These are phyloP conservation scores for Hemiprocne comata DNA, from an alignment of 2,113 vertebrate genomes.

Conservation along the genomic window DNA sequence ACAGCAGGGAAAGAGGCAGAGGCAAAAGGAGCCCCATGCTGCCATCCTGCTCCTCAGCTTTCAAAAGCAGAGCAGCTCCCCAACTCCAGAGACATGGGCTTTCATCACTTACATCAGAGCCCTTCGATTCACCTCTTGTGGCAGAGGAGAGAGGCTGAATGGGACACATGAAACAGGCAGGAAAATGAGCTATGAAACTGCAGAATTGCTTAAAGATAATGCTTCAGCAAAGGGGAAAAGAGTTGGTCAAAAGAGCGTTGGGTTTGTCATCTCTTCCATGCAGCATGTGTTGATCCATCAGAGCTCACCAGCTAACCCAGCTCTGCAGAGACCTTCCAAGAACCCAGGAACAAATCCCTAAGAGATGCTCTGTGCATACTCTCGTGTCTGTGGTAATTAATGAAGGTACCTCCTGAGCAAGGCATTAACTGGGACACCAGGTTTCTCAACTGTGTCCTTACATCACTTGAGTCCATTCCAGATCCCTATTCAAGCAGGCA, in stretches of 20 bases:
- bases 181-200: not conserved
- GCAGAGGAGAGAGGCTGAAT: not conserved
- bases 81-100: not conserved
- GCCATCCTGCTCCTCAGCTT: not conserved
- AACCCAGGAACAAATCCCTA: not conserved
- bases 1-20: not conserved
- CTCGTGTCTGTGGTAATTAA: rapidly evolving
- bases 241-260: not conserved
- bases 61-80: not conserved
- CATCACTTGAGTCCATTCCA: rapidly evolving
- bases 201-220: not conserved
- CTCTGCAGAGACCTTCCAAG: not conserved
- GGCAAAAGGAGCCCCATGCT: not conserved
- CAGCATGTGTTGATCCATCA: not conserved
- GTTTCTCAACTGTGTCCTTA: not conserved
- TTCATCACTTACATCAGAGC: not conserved
- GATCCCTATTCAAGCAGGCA: not conserved
- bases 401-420: not conserved
- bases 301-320: not conserved
- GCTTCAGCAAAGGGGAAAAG: not conserved
- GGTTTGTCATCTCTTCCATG: not conserved
- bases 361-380: too few relatives aligned
- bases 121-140: not conserved
- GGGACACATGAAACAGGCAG: not conserved
- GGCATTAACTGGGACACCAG: rapidly evolving